Evolutionary conservation across 1,140 invertebrate genomes (phyloP), one percentile per base, ranked within the genome.

Genomic region (Drosophila eugracilis): DNA sequence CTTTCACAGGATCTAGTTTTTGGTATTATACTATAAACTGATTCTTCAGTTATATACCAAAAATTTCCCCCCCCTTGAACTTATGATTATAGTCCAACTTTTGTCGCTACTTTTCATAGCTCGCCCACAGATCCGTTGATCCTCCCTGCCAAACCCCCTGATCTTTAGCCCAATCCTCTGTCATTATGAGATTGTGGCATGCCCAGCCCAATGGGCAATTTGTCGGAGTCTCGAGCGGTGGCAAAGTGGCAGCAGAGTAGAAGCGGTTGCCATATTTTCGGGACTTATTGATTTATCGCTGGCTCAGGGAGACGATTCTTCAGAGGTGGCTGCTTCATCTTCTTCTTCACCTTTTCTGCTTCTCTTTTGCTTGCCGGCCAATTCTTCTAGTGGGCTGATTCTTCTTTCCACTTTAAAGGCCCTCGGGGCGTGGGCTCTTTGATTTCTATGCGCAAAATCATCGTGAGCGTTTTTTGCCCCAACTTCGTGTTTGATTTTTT

Each of bases 241-340:
- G 22, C 19, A 50, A 24, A 50, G 37, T 39, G 21, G 37, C n/a
- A 14, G 22, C 19, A 50, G 30, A 50, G 37, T 39, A 32, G 53
- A 47, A 74, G 59, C 81, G 47, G 67, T 88, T 88, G 78, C 78
- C 60, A 28, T 19, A 88, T 78, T 75, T 78, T 42, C 14, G 50
- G 53, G 36, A 24, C 65, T 88, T 75, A 86, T 86, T 88, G 81
- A 86, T 86, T 86, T 78, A 86, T 88, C 69, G 73, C 12, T 34
- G 15, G 36, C n/a, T 12, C 28, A 34, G 44, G 44, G 44, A 65
- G 37, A 34, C 63, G 39, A 66, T 67, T 66, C 45, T 66, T 39
- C 14, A 6, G 39, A 28, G 41, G 24, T 19, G 12, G 32, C 15
- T 32, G 10, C 39, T 42, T 42, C n/a, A n/a, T n/a, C n/a, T n/a